These are phyloP conservation scores for Orthonyx spaldingii DNA, from an alignment of 2,113 vertebrate species.

Conservation along the genomic window DNA sequence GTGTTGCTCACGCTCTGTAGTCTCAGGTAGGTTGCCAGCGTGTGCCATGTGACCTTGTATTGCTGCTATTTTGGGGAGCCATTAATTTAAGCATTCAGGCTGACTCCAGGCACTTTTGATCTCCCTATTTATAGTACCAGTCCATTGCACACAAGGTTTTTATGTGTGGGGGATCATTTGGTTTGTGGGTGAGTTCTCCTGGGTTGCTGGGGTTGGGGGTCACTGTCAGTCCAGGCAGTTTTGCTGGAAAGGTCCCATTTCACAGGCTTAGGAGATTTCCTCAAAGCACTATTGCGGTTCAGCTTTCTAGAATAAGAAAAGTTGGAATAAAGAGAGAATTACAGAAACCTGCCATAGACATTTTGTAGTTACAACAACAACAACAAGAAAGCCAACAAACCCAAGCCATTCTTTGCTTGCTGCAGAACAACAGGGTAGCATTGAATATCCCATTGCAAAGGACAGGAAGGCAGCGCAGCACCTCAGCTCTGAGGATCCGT, in stretches of 20 bases:
- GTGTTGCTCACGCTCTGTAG: rapidly evolving
- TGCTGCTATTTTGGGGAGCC: neutral
- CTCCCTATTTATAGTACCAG: neutral
- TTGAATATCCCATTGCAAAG: neutral
- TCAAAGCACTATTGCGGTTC: neutral
- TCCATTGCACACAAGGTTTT: neutral
- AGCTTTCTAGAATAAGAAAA: neutral
- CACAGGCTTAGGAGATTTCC: neutral
- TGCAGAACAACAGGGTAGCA: neutral
- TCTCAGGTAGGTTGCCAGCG: neutral
- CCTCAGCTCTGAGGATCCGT: neutral
- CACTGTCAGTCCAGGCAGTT: neutral
- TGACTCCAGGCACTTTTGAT: neutral
- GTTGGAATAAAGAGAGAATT: neutral
- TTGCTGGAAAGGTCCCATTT: neutral
- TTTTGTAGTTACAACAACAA: neutral
- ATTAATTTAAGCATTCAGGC: neutral
- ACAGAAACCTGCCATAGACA: neutral
- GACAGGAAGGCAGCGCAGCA: neutral
- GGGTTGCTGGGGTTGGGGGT: neutral
- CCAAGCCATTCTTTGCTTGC: neutral
- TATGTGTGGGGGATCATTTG: neutral
- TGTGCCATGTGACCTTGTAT: neutral
- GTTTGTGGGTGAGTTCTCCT: neutral
- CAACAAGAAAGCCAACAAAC: too few relatives aligned